A percentile compares a stretch with the other conserved stretches of the same genome.
Conservation (phyloP, 1,140 invertebrate genomes). For the Listronotus oregonensis region DNA sequence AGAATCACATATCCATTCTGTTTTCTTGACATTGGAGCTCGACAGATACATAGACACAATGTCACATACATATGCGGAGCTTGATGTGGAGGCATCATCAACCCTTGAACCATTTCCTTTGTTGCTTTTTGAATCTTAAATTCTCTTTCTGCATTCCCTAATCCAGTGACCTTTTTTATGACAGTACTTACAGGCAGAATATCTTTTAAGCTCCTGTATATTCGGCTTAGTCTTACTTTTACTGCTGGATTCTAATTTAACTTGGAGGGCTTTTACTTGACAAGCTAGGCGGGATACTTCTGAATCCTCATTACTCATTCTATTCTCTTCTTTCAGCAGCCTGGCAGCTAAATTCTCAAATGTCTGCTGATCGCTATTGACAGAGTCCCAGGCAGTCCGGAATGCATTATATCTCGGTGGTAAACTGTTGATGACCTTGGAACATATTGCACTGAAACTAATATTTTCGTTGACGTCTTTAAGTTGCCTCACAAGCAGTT, state of each 20-base stretch:
- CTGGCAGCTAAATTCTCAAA: constrained; percentile 40
- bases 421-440: constrained; percentile 49
- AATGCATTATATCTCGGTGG: constrained; percentile 55
- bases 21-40: too few relatives aligned
- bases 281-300: constrained; percentile 16
- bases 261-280: constrained; percentile 19
- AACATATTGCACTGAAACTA: constrained; percentile 23
- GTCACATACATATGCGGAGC: too few relatives aligned
- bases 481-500: too few relatives aligned
- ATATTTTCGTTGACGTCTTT: too few relatives aligned
- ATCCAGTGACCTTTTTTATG: constrained; percentile 16
- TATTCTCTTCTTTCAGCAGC: constrained; percentile 41
- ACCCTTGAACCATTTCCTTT: too few relatives aligned
- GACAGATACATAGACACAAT: too few relatives aligned
- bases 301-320: constrained; percentile 28
- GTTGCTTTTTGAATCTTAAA: too few relatives aligned
- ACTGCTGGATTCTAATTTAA: constrained; percentile 17
- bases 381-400: constrained; percentile 47
- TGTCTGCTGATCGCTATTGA: constrained; percentile 36
- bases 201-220: background rate
- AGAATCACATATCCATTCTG: too few relatives aligned
- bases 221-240: constrained; percentile 12
- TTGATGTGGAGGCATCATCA: too few relatives aligned
- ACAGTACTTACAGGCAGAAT: constrained; percentile 15
- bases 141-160: constrained; percentile 23